Conservation (phyloP, 2,113 vertebrate species). For the Ciconia boyciana region DNA sequence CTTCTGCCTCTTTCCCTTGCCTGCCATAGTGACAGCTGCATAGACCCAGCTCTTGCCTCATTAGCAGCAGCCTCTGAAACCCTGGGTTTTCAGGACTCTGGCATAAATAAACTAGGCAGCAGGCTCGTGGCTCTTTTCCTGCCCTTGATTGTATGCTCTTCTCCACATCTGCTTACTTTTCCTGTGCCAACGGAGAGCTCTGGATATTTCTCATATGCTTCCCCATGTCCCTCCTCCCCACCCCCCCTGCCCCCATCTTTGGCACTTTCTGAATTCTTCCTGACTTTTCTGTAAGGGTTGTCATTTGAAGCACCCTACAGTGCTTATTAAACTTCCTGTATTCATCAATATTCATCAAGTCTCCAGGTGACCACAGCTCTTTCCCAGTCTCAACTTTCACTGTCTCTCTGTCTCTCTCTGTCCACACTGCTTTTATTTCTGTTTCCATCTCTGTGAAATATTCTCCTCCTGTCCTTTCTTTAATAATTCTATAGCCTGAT, state of each 20-base stretch:
- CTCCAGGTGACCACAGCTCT: neutral
- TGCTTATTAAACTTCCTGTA: neutral
- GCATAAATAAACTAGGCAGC: constrained; percentile 37
- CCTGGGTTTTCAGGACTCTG: constrained; percentile 9
- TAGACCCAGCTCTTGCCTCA: neutral
- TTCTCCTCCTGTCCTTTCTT: neutral
- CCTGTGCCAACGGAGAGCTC: neutral
- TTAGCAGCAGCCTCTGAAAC: constrained; percentile 26
- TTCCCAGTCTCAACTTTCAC: neutral
- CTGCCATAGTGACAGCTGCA: constrained; percentile 17
- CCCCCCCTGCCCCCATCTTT: neutral
- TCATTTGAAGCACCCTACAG: neutral
- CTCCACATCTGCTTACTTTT: constrained; percentile 30
- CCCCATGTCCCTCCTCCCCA: rapidly evolving
- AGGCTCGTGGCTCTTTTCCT: constrained; percentile 7
- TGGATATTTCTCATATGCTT: neutral
- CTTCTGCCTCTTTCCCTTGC: neutral
- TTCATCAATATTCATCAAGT: neutral
- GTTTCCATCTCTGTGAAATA: neutral
- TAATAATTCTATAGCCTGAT: neutral
- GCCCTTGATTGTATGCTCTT: neutral
- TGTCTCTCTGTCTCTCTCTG: neutral
- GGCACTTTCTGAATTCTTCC: neutral
- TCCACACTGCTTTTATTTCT: neutral
- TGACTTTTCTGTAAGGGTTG: neutral